A percentile compares a stretch with the other conserved stretches of the same genome.
Conservation (phyloP, 2,797 vertebrate genomes). For the Clarias platycephalus region DNA sequence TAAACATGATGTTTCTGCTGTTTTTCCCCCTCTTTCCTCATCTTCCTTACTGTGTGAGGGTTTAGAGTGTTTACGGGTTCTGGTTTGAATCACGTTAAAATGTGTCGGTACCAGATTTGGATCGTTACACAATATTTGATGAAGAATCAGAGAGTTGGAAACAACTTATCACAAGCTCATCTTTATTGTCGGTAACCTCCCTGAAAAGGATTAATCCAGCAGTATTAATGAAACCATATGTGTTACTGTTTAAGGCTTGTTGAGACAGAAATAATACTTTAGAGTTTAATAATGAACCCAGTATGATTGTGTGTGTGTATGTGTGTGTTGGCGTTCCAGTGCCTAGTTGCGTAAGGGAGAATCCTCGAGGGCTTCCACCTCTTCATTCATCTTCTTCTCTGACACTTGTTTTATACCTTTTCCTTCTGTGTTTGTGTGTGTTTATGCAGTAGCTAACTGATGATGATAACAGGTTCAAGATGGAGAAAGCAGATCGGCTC, state of each 20-base stretch:
- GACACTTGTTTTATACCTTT: constrained; percentile 14
- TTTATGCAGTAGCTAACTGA: not conserved
- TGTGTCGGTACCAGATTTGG: not conserved
- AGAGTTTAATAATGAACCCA: not conserved
- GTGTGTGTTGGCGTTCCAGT: not conserved
- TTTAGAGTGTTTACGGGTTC: not conserved
- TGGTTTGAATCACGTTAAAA: not conserved
- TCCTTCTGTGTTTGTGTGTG: constrained; percentile 14
- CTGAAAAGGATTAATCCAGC: not conserved
- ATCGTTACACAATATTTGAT: not conserved
- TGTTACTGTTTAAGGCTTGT: not conserved
- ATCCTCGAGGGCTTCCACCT: constrained; percentile 3
- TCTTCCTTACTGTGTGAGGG: not conserved
- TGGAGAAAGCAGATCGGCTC: constrained; percentile 18
- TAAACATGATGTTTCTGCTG: not conserved
- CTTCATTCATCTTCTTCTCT: constrained; percentile 13
- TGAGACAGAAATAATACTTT: not conserved
- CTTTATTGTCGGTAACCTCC: not conserved
- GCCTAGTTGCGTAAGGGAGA: not conserved
- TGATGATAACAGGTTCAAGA: constrained; percentile 26
- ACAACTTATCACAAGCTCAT: not conserved
- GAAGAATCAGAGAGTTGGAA: not conserved
- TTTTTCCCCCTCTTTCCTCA: not conserved
- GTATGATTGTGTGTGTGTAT: not conserved
- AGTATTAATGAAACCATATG: not conserved